A percentile compares a stretch with the other conserved stretches of the same genome.
phyloP scores from a whole-genome alignment of 2,888 invertebrate genomes.

The Tricholauxania praeusta region DNA sequence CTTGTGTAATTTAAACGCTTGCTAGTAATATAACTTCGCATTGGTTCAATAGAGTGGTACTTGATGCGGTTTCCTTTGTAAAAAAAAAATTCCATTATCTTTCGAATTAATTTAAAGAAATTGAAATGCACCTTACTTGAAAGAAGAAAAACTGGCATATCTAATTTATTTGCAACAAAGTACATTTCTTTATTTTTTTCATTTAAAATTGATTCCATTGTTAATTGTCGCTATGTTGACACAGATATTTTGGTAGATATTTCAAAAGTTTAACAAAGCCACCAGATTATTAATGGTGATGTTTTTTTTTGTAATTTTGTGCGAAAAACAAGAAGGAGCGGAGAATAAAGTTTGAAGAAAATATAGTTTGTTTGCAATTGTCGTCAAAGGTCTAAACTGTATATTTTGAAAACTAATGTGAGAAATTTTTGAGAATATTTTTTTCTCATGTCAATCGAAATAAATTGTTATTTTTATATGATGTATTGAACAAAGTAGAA shows the following conservation, averaged over 20 bases:
- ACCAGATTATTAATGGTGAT: background rate
- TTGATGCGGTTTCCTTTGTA: constrained; percentile 47
- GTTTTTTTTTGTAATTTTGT: background rate
- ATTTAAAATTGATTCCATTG: background rate
- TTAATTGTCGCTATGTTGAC: background rate
- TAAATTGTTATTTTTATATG: no score
- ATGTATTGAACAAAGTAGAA: no score
- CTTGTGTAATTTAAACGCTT: constrained; percentile 25
- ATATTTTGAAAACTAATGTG: no score
- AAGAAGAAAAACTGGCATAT: constrained; percentile 57
- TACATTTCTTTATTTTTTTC: constrained; percentile 36
- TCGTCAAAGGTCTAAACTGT: no score
- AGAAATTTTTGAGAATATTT: no score
- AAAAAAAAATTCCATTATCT: background rate
- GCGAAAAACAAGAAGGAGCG: no score
- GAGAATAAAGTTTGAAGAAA: no score
- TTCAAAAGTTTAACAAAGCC: background rate
- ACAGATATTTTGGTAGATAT: background rate
- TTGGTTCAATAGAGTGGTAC: constrained; percentile 18
- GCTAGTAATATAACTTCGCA: constrained; percentile 38
- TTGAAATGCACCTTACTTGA: constrained; percentile 51
- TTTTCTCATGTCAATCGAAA: no score
- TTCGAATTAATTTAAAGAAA: background rate
- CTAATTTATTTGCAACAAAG: constrained; percentile 53
- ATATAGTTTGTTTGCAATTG: no score